Evolutionary conservation across 2,797 vertebrate species (phyloP), one percentile per base, ranked within the genome.

Genomic region (Arrhamphus sclerolepis): DNA sequence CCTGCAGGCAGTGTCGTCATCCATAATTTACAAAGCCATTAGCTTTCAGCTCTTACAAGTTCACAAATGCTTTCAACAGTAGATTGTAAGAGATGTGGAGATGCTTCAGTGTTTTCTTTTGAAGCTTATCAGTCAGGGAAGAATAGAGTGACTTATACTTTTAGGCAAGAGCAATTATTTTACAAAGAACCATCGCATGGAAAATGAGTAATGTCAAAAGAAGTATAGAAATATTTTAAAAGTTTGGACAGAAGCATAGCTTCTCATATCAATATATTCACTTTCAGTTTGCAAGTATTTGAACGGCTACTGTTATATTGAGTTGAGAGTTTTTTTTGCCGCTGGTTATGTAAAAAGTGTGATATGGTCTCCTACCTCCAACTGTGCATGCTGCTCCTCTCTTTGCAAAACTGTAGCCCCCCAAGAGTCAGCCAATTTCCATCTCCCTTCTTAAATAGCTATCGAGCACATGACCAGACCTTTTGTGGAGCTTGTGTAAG

Each of bases 21-120:
- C 81, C 75, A 87, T 89, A 80, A 87, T 85, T 88, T 69, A 88
- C 68, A 83, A 75, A 83, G 71, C 70, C 72, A 84, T 84, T 84
- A 84, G 75, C 72, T 81, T 76, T 85, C 64, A 80, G 73, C 80
- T 78, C 56, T 60, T 62, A 66, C 74, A 77, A 72, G 61, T 77
- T 70, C 73, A 82, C 40, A 80, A 70, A 63, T 50, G 60, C 74
- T 78, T 77, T 84, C 63, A 79, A 81, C 72, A 75, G 75, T 58
- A 77, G 68, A 70, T 18, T 5, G 17, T 53, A 18, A 63, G 70
- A 46, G 22, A 71, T 55, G 19, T 66, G 75, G n/a, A n/a, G n/a
- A 72, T 58, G 16, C 60, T 76, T 76, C 19, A 59, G 49, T 56
- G 43, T 61, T 61, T 42, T 66, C 57, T 67, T 75, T 72, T 79